Evolutionary conservation across 1,140 invertebrate genomes (phyloP).

Genomic region (Teleogryllus occipitalis): DNA sequence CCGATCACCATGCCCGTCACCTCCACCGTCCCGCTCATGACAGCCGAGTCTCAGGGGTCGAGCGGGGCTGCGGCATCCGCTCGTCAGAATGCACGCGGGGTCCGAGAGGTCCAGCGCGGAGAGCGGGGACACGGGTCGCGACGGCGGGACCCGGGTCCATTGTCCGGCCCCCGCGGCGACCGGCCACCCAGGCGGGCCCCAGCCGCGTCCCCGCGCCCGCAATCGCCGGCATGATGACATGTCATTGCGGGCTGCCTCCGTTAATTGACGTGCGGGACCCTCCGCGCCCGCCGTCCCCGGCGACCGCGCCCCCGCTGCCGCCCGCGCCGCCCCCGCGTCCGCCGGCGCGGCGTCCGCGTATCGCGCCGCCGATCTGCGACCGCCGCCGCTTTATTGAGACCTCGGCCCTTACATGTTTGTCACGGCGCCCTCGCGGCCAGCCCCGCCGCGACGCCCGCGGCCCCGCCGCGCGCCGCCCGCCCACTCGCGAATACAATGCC

Average conservation of each 20-base stretch:
- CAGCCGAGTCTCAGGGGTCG: too few relatives aligned
- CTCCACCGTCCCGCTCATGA: too few relatives aligned
- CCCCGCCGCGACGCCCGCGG: too few relatives aligned
- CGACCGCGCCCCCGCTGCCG: too few relatives aligned
- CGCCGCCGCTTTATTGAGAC: background rate
- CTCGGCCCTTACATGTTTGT: constrained; percentile 3
- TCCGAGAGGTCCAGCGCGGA: background rate
- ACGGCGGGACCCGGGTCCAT: background rate
- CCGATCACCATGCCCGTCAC: too few relatives aligned
- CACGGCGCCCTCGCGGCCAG: background rate
- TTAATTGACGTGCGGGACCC: background rate
- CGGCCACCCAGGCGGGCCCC: background rate
- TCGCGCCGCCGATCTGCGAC: background rate
- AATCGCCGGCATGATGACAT: background rate
- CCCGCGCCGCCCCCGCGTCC: too few relatives aligned
- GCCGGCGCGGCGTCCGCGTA: background rate
- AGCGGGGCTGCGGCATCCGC: too few relatives aligned
- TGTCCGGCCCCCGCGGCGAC: too few relatives aligned
- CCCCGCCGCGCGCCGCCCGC: too few relatives aligned
- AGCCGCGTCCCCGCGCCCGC: too few relatives aligned
- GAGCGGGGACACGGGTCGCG: background rate
- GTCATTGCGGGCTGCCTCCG: background rate
- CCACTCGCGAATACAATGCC: background rate
- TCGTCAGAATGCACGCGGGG: too few relatives aligned
- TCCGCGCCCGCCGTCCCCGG: background rate